A percentile compares a stretch with the other conserved stretches of the same genome.
These are phyloP conservation scores for Bolinopsis microptera DNA, from an alignment of 37 sponge, comb jelly and placozoan genomes.

Conservation along the genomic window DNA sequence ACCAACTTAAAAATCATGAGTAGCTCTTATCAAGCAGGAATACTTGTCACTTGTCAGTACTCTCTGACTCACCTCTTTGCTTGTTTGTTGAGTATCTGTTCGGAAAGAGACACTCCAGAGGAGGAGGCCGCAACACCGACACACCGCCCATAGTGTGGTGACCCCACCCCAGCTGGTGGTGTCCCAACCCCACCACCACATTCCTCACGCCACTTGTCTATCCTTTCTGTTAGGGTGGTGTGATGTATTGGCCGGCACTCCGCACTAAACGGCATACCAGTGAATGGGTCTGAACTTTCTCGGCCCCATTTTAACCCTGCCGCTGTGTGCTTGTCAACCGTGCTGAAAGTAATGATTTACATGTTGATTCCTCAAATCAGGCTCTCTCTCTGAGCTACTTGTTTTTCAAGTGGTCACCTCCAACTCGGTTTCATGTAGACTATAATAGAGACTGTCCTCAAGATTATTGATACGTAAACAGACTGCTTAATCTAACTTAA, in stretches of 20 bases:
- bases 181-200: not conserved
- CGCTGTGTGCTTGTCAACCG: constrained; percentile 4
- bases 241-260: not conserved
- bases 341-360: constrained; percentile 21
- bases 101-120: not conserved
- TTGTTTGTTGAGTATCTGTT: not conserved
- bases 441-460: no score
- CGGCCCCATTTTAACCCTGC: constrained; percentile 47
- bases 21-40: not conserved
- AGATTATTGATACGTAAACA: no score
- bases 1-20: not conserved
- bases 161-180: not conserved
- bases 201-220: not conserved
- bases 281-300: constrained; percentile 16
- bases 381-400: no score
- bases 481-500: no score
- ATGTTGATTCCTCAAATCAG: no score
- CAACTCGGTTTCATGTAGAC: no score
- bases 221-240: constrained; percentile 20
- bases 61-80: constrained; percentile 9
- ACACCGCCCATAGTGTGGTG: not conserved
- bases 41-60: not conserved
- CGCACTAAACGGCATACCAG: not conserved
- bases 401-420: no score
- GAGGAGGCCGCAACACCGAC: not conserved